Percentiles rank a stretch among this genome's conserved stretches.
Conservation (phyloP, 1,140 invertebrate genomes). For the Pseudobourletiella spinata region DNA sequence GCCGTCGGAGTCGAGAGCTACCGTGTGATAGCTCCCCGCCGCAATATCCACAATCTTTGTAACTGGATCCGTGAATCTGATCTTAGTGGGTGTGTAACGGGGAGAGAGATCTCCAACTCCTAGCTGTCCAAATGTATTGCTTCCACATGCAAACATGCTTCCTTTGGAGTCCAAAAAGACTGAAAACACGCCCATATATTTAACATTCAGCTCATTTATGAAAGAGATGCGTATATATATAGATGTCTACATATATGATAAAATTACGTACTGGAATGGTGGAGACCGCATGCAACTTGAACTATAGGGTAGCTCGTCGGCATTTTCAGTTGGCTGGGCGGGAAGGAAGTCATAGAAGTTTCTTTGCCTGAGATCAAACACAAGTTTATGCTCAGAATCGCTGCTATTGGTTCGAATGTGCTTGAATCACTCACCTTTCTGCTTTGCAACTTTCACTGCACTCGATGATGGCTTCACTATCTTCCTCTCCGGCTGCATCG, state of each 20-base stretch:
- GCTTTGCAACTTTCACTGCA: slow-evolving; percentile 16
- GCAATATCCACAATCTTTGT: slow-evolving; percentile 59
- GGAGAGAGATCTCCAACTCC: slow-evolving; percentile 73
- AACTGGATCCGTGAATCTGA: slow-evolving; percentile 58
- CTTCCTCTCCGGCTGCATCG: slow-evolving; percentile 15
- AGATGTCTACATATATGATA: no score
- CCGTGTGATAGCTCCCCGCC: slow-evolving; percentile 91
- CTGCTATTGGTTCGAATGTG: no score
- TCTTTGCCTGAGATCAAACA: slow-evolving; percentile 21
- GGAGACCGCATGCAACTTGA: slow-evolving; percentile 79
- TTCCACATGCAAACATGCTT: slow-evolving; percentile 76
- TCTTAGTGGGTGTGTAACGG: slow-evolving; percentile 63
- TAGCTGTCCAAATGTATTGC: slow-evolving; percentile 88
- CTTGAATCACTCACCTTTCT: slow-evolving; percentile 21
- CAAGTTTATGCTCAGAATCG: no score
- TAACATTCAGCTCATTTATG: neutral
- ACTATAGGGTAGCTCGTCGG: slow-evolving; percentile 54
- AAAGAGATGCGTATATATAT: neutral
- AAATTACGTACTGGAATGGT: slow-evolving; percentile 74
- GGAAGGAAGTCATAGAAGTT: slow-evolving; percentile 54
- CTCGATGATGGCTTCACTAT: slow-evolving; percentile 8
- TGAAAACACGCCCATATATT: no score
- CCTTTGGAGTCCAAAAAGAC: slow-evolving; percentile 63
- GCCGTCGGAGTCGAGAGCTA: slow-evolving; percentile 76
- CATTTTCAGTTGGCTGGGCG: slow-evolving; percentile 65